Conservation (phyloP, 1,140 invertebrate species). For the Apis dorsata region DNA sequence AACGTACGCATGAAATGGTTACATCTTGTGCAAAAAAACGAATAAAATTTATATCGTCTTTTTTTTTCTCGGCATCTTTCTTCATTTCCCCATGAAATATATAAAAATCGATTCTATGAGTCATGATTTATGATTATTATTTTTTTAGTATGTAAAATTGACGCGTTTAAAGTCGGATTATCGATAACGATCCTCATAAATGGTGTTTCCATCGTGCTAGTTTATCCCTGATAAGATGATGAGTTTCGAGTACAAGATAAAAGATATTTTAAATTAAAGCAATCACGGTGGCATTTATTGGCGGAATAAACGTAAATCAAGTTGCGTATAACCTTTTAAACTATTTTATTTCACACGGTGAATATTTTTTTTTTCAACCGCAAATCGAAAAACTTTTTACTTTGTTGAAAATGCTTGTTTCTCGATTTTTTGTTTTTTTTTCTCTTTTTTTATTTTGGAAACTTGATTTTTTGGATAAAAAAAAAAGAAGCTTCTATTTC, state of each 20-base stretch:
- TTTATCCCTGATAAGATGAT: background rate
- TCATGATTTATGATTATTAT: slow-evolving; percentile 38
- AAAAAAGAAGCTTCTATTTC: background rate
- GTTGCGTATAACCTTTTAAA: slow-evolving; percentile 10
- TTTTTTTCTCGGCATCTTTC: background rate
- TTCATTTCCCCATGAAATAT: background rate
- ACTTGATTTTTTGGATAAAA: background rate
- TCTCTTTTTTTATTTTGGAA: background rate
- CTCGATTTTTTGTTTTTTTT: too few species aligned
- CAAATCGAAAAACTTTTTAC: background rate
- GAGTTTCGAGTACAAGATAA: slow-evolving; percentile 5
- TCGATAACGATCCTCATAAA: slow-evolving; percentile 4
- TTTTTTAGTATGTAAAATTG: slow-evolving; percentile 7
- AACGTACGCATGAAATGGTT: background rate
- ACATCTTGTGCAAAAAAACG: background rate
- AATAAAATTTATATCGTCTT: slow-evolving; percentile 19
- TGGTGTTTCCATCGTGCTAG: background rate
- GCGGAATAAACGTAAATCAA: slow-evolving; percentile 25
- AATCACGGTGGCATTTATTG: slow-evolving; percentile 23
- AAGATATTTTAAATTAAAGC: slow-evolving; percentile 6
- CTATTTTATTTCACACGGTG: background rate
- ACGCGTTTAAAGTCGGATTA: slow-evolving; percentile 23
- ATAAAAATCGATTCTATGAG: slow-evolving; percentile 1
- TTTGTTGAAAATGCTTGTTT: background rate
- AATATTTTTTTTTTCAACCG: background rate